Conservation (phyloP, 1,140 invertebrate species). For the Gryllus bimaculatus region DNA sequence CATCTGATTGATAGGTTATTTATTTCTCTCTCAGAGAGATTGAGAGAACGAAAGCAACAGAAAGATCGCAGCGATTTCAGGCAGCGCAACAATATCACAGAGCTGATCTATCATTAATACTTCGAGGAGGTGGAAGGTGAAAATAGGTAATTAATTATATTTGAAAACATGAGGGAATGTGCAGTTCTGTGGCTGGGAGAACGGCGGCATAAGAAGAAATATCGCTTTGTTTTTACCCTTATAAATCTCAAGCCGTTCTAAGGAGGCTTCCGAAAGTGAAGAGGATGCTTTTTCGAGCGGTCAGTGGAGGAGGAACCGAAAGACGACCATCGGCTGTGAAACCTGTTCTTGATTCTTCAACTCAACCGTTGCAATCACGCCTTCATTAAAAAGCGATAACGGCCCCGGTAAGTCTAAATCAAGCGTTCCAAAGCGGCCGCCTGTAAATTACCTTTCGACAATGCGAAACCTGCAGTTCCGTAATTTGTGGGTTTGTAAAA, state of each 20-base stretch:
- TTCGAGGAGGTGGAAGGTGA: not conserved
- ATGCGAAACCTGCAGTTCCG: not conserved
- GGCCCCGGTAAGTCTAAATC: conserved; percentile 2
- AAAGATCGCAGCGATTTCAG: not conserved
- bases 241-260: not conserved
- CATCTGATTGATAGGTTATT: not conserved
- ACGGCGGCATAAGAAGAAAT: not conserved
- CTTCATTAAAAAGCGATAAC: conserved; percentile 5
- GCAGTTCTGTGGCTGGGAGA: not conserved
- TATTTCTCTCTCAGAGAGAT: not conserved
- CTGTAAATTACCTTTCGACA: not conserved
- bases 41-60: not conserved
- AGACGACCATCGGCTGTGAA: not conserved
- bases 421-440: not conserved
- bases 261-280: not conserved
- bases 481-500: conserved; percentile 5
- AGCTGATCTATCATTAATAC: not conserved
- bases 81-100: not conserved
- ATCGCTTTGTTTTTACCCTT: not conserved
- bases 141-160: conserved; percentile 2
- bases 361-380: not conserved
- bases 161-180: not conserved
- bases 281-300: not conserved
- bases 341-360: not conserved
- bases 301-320: not conserved